These are phyloP conservation scores for Sphenopsis melanotis DNA, from an alignment of 2,797 vertebrate species.

Conservation along the genomic window DNA sequence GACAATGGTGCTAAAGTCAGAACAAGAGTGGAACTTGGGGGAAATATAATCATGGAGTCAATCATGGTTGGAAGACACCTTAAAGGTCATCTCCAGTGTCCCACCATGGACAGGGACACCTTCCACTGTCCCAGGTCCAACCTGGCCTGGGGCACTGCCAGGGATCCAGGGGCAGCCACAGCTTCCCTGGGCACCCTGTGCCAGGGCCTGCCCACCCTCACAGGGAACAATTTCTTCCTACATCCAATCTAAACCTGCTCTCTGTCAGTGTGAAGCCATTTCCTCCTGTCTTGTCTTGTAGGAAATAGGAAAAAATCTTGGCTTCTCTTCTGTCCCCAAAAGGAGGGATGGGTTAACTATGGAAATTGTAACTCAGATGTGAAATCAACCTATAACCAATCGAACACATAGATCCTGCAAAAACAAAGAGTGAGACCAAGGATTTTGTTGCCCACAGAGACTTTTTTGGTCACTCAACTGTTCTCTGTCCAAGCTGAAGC, in stretches of 20 bases:
- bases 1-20: not conserved
- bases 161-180: not conserved
- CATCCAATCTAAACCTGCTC: not conserved
- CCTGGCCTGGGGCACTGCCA: not conserved
- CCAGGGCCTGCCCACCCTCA: accelerated
- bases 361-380: not conserved
- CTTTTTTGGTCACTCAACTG: not conserved
- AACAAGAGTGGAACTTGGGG: not conserved
- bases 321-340: not conserved
- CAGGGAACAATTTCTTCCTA: not conserved
- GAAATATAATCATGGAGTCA: not conserved
- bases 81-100: not conserved
- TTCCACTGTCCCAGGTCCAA: not conserved
- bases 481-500: not conserved
- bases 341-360: not conserved
- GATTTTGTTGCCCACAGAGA: not conserved
- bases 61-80: not conserved
- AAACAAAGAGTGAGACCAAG: not conserved
- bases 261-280: not conserved
- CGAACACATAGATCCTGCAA: not conserved
- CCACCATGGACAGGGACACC: not conserved
- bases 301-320: not conserved
- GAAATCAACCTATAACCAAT: not conserved
- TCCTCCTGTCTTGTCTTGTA: not conserved
- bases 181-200: not conserved